These are phyloP conservation scores for Meloidogyne floridensis DNA, from an alignment of 1,140 invertebrate species.

Conservation along the genomic window DNA sequence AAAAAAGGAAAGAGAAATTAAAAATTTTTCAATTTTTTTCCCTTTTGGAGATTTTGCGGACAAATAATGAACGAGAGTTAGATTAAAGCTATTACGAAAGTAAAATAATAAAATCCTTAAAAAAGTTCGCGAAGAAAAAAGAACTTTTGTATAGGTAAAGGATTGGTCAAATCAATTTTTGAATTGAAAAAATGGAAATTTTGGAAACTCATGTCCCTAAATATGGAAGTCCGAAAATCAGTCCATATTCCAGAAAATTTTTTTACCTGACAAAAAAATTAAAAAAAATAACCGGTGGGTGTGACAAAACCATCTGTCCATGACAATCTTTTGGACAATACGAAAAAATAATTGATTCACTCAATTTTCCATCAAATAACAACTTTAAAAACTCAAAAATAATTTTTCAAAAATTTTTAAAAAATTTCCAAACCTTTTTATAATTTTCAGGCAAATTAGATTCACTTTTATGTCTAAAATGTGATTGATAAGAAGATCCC, in stretches of 20 bases:
- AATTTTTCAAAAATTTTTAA: background rate
- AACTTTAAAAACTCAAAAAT: conserved; percentile 74
- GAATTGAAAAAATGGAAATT: no score
- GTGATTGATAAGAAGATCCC: conserved; percentile 58
- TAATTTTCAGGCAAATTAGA: conserved; percentile 62
- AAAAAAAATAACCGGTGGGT: background rate
- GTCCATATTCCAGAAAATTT: background rate
- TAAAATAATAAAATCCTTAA: no score
- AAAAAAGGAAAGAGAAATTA: conserved; percentile 84
- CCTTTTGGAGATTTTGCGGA: no score
- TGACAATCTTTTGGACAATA: conserved; percentile 97
- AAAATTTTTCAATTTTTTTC: background rate
- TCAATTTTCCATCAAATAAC: conserved; percentile 95
- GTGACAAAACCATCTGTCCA: conserved; percentile 74
- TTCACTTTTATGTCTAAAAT: conserved; percentile 65
- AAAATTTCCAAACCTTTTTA: conserved; percentile 53
- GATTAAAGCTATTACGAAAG: no score
- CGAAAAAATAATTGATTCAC: conserved; percentile 94
- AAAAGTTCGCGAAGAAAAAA: no score
- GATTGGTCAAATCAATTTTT: no score
- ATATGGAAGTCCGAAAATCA: no score
- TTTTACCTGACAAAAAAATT: background rate
- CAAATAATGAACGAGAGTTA: no score
- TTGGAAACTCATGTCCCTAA: no score
- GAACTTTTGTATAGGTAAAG: no score